A percentile compares a stretch with the other conserved stretches of the same genome.
phyloP scores from a whole-genome alignment of 2,888 invertebrate species.

The Habrosyne pyritoides region DNA sequence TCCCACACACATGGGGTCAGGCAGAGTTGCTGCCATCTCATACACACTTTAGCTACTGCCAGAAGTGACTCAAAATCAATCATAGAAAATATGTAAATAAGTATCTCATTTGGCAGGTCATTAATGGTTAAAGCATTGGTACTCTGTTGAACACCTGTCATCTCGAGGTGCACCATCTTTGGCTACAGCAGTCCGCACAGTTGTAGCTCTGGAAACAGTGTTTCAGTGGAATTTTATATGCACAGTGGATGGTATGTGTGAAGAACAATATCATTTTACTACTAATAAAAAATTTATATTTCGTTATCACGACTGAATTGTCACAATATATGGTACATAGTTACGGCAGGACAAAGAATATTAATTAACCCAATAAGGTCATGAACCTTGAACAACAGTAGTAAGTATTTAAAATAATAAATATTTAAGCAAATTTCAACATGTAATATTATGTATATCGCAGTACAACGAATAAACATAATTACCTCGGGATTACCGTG shows the following conservation, averaged over 20 bases:
- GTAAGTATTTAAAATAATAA: conserved; percentile 25
- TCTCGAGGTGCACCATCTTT: conserved; percentile 79
- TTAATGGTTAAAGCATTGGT: conserved; percentile 68
- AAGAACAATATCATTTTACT: not conserved
- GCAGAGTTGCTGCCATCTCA: conserved; percentile 78
- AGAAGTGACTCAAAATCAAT: conserved; percentile 79
- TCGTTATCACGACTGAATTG: conserved; percentile 5
- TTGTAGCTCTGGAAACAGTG: conserved; percentile 59
- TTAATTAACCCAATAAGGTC: conserved; percentile 57
- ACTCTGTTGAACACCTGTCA: conserved; percentile 62
- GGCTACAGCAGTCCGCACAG: conserved; percentile 40
- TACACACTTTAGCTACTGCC: conserved; percentile 75
- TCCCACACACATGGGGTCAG: conserved; percentile 80
- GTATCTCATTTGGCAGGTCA: conserved; percentile 80
- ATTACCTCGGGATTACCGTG: conserved; percentile 70
- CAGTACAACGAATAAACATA: conserved; percentile 28
- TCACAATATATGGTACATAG: conserved; percentile 20
- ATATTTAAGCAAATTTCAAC: conserved; percentile 16
- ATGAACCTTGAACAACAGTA: conserved; percentile 58
- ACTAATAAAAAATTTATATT: not conserved
- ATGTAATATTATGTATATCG: conserved; percentile 21
- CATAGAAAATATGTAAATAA: conserved; percentile 81
- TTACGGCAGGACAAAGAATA: conserved; percentile 41
- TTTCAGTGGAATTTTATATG: not conserved
- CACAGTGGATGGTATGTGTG: not conserved